Conservation (phyloP, 2,113 vertebrate genomes). For the Desmodus rotundus region DNA sequence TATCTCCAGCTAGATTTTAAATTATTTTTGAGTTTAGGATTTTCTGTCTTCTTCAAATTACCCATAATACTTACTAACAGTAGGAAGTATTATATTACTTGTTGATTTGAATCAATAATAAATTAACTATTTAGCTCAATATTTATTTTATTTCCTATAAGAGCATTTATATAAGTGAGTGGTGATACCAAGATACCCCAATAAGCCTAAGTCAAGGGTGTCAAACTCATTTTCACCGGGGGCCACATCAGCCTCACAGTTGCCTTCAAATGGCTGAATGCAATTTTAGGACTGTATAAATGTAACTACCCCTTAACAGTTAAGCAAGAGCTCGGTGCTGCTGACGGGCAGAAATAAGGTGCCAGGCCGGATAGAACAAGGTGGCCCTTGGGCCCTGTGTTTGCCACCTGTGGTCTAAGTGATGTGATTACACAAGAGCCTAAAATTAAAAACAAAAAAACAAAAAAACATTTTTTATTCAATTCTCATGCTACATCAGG, state of each 20-base stretch:
- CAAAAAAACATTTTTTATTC: background rate
- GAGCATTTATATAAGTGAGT: background rate
- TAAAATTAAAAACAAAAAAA: background rate
- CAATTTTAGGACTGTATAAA: no score
- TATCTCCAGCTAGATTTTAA: constrained; percentile 2
- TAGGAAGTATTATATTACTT: background rate
- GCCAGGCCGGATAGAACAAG: no score
- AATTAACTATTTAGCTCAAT: background rate
- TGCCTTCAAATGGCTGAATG: no score
- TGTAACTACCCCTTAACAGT: no score
- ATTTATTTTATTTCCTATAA: background rate
- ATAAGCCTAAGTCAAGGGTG: background rate
- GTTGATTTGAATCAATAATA: background rate
- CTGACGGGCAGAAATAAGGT: no score
- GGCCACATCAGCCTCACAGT: no score
- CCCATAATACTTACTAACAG: background rate
- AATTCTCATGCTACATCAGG: constrained; percentile 26
- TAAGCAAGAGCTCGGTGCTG: no score
- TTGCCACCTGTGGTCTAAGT: background rate
- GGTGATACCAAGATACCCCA: background rate
- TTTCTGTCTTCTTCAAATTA: background rate
- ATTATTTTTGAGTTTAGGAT: background rate
- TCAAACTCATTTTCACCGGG: no score
- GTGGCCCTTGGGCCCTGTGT: no score
- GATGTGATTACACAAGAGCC: background rate